These are phyloP conservation scores for Raja brachyura DNA, from an alignment of 2,113 vertebrate genomes.

Conservation along the genomic window DNA sequence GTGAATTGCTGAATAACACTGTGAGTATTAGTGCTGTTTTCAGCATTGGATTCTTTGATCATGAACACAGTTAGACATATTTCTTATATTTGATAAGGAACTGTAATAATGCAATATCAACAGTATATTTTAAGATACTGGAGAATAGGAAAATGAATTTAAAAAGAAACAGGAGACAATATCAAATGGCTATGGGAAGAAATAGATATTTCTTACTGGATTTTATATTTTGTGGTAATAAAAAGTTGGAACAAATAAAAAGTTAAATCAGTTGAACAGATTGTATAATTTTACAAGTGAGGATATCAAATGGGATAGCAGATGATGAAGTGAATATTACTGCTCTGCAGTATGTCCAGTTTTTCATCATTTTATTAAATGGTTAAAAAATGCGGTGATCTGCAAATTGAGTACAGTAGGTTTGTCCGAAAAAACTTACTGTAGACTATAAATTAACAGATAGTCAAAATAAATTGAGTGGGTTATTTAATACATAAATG, in stretches of 20 bases:
- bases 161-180: neutral
- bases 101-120: neutral
- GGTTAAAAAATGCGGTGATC: neutral
- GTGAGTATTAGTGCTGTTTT: neutral
- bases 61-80: neutral
- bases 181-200: neutral
- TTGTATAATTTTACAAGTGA: neutral
- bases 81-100: neutral
- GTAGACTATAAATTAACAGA: neutral
- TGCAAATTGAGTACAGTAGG: neutral
- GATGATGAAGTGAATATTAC: neutral
- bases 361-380: slow-evolving; percentile 1
- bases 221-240: no score
- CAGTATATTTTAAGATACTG: neutral
- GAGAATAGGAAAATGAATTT: neutral
- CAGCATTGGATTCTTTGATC: neutral
- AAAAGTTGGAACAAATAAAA: neutral
- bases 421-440: neutral
- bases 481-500: no score
- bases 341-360: neutral
- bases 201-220: no score
- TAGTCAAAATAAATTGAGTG: neutral
- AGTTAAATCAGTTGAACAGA: neutral
- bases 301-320: neutral
- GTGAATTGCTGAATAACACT: neutral